Evolutionary conservation across 30 jellyfish, hydroid and myxozoan species (phyloP), one percentile per base, ranked within the genome.

Genomic region (Pelagia noctiluca): DNA sequence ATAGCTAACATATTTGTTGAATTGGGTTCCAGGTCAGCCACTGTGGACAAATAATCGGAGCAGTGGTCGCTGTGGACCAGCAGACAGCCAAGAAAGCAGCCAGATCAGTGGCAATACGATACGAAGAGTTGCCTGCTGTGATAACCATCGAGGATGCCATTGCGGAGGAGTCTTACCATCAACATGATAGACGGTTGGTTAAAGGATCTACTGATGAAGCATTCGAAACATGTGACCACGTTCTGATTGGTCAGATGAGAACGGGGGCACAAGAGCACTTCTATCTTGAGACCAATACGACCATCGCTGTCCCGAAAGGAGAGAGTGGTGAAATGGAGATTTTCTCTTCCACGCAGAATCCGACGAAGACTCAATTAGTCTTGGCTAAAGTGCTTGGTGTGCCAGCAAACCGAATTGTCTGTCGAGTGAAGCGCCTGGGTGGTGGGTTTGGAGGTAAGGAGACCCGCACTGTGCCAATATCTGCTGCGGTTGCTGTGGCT

Each of bases 371-470:
- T 8, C 89, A 79, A 60, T 21, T 37, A 73, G 82, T 64, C 30
- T 74, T 79, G 0, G 89, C 89, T 3, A 23, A 63, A 3, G 76
- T 35, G 18, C 47, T 79, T 34, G 82, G 82, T 19, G 82, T 79
- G 19, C 89, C 89, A 8, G 88, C 88, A 8, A 76, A 76, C 65
- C 50, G 88, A 35, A 35, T 76, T 57, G 68, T 76, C n/a, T 76
- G 88, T 38, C 60, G 26, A 42, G 78, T 76, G 67, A 76, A 76
- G 26, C 35, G 88, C 7, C 18, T 76, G 52, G 88, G 88, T 10
- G 88, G 88, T 22, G 88, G 80, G 38, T 76, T 76, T 35, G 88
- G 80, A 30, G 89, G 89, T n/a, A 79, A 79, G 34, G 89, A 79
- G 38, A 62, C 89, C 0, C 63, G 89, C 16, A 37, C 35, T 18